Base-by-base conservation (phyloP, 2,888 invertebrate species). In the Dolomedes plantarius region DNA sequence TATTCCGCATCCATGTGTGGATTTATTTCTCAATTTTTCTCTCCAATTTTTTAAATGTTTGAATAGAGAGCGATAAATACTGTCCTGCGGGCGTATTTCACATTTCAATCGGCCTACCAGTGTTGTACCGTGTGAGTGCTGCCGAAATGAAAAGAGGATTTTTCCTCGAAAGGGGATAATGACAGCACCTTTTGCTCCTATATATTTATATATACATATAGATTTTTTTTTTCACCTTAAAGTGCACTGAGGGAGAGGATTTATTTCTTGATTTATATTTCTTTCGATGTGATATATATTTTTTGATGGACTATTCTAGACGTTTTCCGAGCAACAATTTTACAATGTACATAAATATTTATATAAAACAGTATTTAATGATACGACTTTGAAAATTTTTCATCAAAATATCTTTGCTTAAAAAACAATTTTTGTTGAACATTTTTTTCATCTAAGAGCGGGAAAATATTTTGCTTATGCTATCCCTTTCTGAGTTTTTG, bases 1-100 rank as follows among this genome's bases (percentile, higher is more conserved):
- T 82, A 75, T 69, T 82, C 75, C 65, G 39, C 71, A 72, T 77
- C 76, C 31, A 68, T 27, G 68, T 29, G 32, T 74, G 36, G 81
- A 81, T 81, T 72, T 73, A 41, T 62, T 31, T 65, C 46, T 72
- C 39, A 13, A 36, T 11, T 78, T 69, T 27, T 36, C 56, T 39
- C 69, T 62, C n/a, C 31, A 46, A 19, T n/a, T 31, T 32, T 76
- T 74, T 41, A 65, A 65, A 56, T 31, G 19, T 23, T 41, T 31
- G 41, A 56, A 68, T 69, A 56, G 13, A 27, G 69, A 32, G 39
- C 41, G 65, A 67, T 76, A 67, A 76, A 76, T 76, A 67, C 71
- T 78, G 19, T 32, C 32, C 56, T 56, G 23, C 56, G 56, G 56
- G 56, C 23, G 56, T 56, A 56, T 56, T 56, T 56, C 56, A 56